A percentile compares a stretch with the other conserved stretches of the same genome.
These are phyloP conservation scores for Drosophila sp. DNA, from an alignment of 1,140 invertebrate genomes.

Conservation along the genomic window DNA sequence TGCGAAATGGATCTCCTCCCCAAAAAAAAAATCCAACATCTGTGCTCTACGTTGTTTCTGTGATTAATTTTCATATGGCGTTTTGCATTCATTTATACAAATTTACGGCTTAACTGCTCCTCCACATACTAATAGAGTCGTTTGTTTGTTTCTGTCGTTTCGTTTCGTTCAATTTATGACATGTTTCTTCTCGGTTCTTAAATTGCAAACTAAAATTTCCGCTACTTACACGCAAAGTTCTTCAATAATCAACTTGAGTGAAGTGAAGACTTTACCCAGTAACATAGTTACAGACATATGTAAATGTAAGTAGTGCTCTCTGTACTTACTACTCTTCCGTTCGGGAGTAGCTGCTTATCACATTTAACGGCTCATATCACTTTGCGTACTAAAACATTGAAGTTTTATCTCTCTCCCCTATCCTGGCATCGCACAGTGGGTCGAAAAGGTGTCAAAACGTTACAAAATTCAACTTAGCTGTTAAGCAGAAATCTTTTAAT, in stretches of 20 bases:
- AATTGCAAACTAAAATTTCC: not conserved
- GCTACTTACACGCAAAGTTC: not conserved
- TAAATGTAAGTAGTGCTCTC: not conserved
- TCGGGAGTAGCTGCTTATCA: conserved; percentile 56
- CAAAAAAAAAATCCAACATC: conserved; percentile 12
- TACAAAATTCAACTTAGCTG: no score
- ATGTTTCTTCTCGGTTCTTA: no score
- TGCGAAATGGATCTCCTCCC: conserved; percentile 39
- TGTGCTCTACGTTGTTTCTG: conserved; percentile 34
- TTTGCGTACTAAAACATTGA: not conserved
- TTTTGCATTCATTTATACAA: conserved; percentile 44
- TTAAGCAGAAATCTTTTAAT: no score
- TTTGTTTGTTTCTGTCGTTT: no score
- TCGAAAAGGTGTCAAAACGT: no score
- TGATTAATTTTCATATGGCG: conserved; percentile 57
- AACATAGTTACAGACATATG: not conserved
- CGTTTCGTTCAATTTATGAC: conserved; percentile 32
- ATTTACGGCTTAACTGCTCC: conserved; percentile 28
- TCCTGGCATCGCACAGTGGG: no score
- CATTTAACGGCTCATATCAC: conserved; percentile 60
- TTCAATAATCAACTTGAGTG: not conserved
- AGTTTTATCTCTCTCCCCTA: not conserved
- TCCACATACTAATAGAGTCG: conserved; percentile 28
- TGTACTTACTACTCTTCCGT: not conserved
- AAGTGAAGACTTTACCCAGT: not conserved